Base-by-base conservation (phyloP, 2,113 vertebrate species). In the Spheniscus mendiculus region DNA sequence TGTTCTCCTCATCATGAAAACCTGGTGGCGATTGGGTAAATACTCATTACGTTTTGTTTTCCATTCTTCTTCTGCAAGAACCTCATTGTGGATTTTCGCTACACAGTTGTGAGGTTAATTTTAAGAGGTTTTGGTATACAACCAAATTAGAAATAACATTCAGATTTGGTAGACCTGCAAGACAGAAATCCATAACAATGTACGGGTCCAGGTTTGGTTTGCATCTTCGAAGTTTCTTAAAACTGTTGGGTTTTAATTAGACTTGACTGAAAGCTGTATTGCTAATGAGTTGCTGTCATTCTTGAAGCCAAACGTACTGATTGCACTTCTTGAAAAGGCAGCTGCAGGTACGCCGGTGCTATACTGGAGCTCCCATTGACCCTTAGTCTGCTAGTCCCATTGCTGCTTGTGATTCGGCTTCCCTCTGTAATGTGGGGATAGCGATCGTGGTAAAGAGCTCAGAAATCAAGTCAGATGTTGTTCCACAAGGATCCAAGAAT, bases 1-100 rank as follows among this genome's bases (percentile, higher is more conserved):
- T 99, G 99, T 97, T 99, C 99, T 23, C 99, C 99, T 66, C 99
- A 99, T 94, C 97, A 98, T 53, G 99, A 99, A 97, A 99, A 98
- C 97, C 87, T 98, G 10, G 98, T 99, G 70, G 99, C 99, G 7
- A 95, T 99, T 61, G 99, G 99, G 99, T 99, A 97, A 98, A 97
- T 96, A 73, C 34, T 92, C 3, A 4, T 50, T 58, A 16, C 3
- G 0, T 40, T 80, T 88, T 72, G 15, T 15, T 91, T 76, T 25
- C 26, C 5, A 1, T 42, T 84, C 3, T 21, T 94, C 15, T 67
- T 53, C 26, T 65, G 18, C 23, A 59, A 44, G 32, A 61, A 34
- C 23, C 36, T 77, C 15, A 11, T 11, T 45, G 29, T 52, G 40
- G 58, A 10, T 23, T 77, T 79, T 87, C 61, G 9, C 11, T 70